Evolutionary conservation across 2,888 invertebrate species (phyloP), one percentile per base, ranked within the genome.

Genomic region (Megastigmus dorsalis): DNA sequence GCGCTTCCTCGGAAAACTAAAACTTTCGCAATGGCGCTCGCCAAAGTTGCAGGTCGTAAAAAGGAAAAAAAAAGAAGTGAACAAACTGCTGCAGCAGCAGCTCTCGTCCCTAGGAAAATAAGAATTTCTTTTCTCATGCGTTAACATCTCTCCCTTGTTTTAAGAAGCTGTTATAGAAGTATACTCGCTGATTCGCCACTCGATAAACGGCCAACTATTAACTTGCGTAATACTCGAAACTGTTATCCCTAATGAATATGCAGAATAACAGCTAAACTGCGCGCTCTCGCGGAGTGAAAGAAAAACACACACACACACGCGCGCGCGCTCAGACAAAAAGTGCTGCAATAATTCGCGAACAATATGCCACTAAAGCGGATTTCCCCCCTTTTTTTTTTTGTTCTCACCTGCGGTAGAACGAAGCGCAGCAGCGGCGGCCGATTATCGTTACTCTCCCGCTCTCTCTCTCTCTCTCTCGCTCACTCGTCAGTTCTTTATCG

Each of bases 371-470:
- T 5, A 15, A 54, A 18, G 36, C 23, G 28, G 10, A 26, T 10
- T 23, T 52, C 13, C 9, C 7, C 23, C 15, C 33, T 41, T 66
- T 3, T 28, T 30, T 13, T 41, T 66, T 15, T 28, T 41, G 0
- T 20, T 60, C 28, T 18, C 36, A 7, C 3, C 28, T 9, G 15
- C 45, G 45, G 41, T 38, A 33, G 36, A 33, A 13, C 20, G 33
- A 45, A 55, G 7, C 26, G 33, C 59, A 43, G 45, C 54, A 28
- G 7, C 45, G n/a, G 41, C 26, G 43, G 38, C n/a, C 71, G 77
- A 74, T 79, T 78, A 79, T 80, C 78, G 76, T 80, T 79, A 80
- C 79, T 80, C 79, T 81, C n/a, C n/a, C n/a, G n/a, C n/a, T n/a
- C n/a, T n/a, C n/a, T n/a, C n/a, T n/a, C n/a, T n/a, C n/a, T n/a